Evolutionary conservation across 2,888 invertebrate genomes (phyloP).

Genomic region (Amiota mariae): DNA sequence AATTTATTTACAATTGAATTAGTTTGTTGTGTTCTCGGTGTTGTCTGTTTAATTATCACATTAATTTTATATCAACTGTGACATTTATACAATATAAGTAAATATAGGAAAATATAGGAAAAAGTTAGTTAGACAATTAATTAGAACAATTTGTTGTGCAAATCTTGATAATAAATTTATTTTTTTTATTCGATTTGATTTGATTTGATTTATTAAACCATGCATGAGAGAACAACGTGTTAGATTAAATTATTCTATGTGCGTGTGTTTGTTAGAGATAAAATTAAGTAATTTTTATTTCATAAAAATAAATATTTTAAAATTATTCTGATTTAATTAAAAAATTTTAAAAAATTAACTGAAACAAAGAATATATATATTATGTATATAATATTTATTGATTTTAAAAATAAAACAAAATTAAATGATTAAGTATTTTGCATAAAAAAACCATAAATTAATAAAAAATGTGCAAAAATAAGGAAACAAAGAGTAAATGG

Average conservation of each 20-base stretch:
- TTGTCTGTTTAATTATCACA: too few species aligned
- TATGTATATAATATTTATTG: neutral
- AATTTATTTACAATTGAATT: too few species aligned
- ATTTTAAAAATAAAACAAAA: neutral
- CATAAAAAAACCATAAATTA: neutral
- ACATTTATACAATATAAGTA: too few species aligned
- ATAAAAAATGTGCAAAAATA: neutral
- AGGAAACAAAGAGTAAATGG: neutral
- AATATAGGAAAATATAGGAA: too few species aligned
- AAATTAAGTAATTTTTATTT: neutral
- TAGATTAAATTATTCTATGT: neutral
- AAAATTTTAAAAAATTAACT: neutral
- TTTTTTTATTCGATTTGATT: too few species aligned
- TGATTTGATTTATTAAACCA: neutral
- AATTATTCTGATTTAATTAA: neutral
- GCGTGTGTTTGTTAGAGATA: neutral
- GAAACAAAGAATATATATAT: neutral
- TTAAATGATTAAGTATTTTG: neutral
- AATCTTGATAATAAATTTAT: too few species aligned
- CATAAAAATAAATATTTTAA: neutral
- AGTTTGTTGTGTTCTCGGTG: too few species aligned
- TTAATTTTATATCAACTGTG: too few species aligned
- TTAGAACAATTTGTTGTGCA: too few species aligned
- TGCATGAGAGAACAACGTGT: neutral
- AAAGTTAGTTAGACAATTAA: too few species aligned